A percentile compares a stretch with the other conserved stretches of the same genome.
Evolutionary conservation across 2,113 vertebrate species (phyloP).

Genomic region (Brachyistius frenatus): DNA sequence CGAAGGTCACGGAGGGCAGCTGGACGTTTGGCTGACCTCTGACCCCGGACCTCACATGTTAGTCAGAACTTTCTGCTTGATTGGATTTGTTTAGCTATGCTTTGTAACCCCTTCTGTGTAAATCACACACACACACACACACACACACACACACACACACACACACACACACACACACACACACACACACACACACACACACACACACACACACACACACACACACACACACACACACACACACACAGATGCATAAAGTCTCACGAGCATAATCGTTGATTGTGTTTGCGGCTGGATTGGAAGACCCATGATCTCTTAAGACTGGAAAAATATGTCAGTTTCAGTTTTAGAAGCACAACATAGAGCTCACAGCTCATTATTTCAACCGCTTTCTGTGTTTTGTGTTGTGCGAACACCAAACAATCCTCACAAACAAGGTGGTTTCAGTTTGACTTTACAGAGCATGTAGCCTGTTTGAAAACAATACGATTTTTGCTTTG

Average conservation of each 20-base stretch:
- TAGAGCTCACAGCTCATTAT: background rate
- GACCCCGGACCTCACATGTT: conserved; percentile 68
- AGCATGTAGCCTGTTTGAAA: background rate
- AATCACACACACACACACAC: conserved; percentile 26
- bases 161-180: too few species aligned
- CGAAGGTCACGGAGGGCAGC: conserved; percentile 75
- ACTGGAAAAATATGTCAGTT: background rate
- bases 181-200: conserved; percentile 2
- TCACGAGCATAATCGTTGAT: conserved; percentile 7
- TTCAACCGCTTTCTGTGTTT: background rate
- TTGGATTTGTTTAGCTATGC: conserved; percentile 70
- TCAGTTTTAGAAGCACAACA: background rate
- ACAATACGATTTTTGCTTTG: conserved; percentile 10
- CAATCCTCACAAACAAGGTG: background rate
- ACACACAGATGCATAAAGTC: conserved; percentile 14
- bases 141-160: too few species aligned
- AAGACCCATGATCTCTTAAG: background rate
- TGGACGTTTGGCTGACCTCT: conserved; percentile 77
- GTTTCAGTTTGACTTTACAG: conserved; percentile 14
- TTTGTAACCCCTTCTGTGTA: conserved; percentile 42
- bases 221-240: too few species aligned
- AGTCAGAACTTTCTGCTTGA: conserved; percentile 60
- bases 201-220: too few species aligned
- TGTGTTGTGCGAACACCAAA: background rate
- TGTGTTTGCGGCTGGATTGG: conserved; percentile 25